Evolutionary conservation across 2,113 vertebrate species (phyloP), one percentile per base, ranked within the genome.

Genomic region (Catagonus wagneri): DNA sequence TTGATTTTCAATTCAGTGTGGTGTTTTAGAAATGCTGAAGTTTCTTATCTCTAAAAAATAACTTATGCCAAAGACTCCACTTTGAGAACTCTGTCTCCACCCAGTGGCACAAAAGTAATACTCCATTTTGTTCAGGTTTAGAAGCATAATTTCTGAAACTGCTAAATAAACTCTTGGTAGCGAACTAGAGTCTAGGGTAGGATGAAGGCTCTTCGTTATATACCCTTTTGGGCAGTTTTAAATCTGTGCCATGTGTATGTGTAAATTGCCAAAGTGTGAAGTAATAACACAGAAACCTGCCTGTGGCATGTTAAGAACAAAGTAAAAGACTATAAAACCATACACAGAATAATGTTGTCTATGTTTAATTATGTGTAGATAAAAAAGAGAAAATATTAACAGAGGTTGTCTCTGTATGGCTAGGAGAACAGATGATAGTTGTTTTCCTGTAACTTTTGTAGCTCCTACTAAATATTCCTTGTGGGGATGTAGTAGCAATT

Each of bases 61-160:
- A 52, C 75, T 29, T 32, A 6, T 29, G 20, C 25, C 61, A 20
- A 60, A 61, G 23, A n/a, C 66, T 56, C 56, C 25, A 74, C 6
- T 79, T 81, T 39, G 78, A 93, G 93, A 75, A 71, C 86, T 94
- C 69, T 97, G 79, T 32, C 86, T 80, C 97, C 97, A 96, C 92
- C 97, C 61, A 94, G 96, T 89, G 97, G 96, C 50, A 60, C 10
- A n/a, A 9, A 17, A 6, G 83, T 86, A 75, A 23, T 74, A 89
- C 52, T 95, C 3, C 71, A 75, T 27, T 56, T 29, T 66, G 34
- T 83, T 88, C 39, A 16, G 15, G 63, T 75, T 27, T 6, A 65
- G 88, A 90, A 39, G 3, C 71, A 6, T 52, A 22, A 13, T 78
- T 83, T 87, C 54, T 61, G 12, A 23, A 56, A 12, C 17, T 75